These are phyloP conservation scores for Drosophila stalkeri DNA, from an alignment of 2,888 invertebrate genomes.

Conservation along the genomic window DNA sequence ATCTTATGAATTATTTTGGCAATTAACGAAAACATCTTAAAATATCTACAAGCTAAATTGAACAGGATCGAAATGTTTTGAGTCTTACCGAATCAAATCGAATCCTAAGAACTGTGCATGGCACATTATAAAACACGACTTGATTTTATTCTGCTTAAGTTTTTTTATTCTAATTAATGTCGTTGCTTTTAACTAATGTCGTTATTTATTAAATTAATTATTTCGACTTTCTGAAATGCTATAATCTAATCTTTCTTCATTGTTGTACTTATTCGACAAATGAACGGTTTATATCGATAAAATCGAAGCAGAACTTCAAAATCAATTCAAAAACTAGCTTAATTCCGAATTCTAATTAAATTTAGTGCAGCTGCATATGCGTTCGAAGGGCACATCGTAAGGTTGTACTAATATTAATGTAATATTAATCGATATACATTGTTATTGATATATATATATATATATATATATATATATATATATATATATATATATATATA, in stretches of 20 bases:
- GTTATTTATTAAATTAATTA: conserved; percentile 73
- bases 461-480: conserved; percentile 41
- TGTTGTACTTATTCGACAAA: conserved; percentile 55
- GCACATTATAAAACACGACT: conserved; percentile 65
- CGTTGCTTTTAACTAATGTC: conserved; percentile 73
- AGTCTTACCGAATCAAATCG: conserved; percentile 3
- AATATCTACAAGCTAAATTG: conserved; percentile 45
- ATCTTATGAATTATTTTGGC: conserved; percentile 77
- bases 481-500: conserved; percentile 37
- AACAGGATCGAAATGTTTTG: conserved; percentile 8
- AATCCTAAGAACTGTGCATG: conserved; percentile 45
- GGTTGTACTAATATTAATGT: conserved; percentile 52
- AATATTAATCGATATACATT: conserved; percentile 26
- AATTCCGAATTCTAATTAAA: conserved; percentile 47
- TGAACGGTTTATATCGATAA: conserved; percentile 16
- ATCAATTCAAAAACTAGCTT: conserved; percentile 13
- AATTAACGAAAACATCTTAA: conserved; percentile 64
- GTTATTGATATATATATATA: conserved; percentile 29
- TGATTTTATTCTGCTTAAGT: conserved; percentile 56
- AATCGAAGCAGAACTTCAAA: neutral
- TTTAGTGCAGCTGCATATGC: conserved; percentile 58
- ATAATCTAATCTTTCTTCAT: conserved; percentile 42
- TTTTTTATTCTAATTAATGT: conserved; percentile 57
- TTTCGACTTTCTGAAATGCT: conserved; percentile 31
- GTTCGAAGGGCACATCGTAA: conserved; percentile 63